A percentile compares a stretch with the other conserved stretches of the same genome.
Evolutionary conservation across 2,797 vertebrate species (phyloP).

Genomic region (Onychomys leucogaster): DNA sequence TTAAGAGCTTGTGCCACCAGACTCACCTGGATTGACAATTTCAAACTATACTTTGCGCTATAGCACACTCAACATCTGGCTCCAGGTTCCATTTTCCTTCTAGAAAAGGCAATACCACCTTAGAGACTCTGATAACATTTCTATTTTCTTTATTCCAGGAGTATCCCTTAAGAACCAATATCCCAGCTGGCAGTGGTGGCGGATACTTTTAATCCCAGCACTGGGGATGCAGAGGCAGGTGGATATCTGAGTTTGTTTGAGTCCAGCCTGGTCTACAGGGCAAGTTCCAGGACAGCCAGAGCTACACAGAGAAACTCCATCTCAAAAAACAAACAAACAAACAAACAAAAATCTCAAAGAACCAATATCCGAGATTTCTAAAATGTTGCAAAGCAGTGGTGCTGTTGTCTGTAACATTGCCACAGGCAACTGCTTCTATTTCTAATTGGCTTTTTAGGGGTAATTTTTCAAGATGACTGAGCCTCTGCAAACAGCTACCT

Average conservation of each 20-base stretch:
- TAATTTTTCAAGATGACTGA: conserved; percentile 91
- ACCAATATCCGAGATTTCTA: conserved; percentile 92
- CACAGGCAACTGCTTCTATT: conserved; percentile 93
- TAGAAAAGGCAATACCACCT: conserved; percentile 91
- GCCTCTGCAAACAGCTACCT: conserved; percentile 92
- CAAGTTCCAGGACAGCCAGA: too few species aligned
- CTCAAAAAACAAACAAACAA: neutral
- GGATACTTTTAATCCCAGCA: too few species aligned
- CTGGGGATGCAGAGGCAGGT: too few species aligned
- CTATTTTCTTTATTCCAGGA: conserved; percentile 91
- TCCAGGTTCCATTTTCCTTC: conserved; percentile 91
- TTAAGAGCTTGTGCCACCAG: neutral
- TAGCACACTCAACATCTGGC: conserved; percentile 85
- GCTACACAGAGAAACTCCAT: too few species aligned
- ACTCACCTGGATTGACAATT: neutral
- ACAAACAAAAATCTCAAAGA: conserved; percentile 83
- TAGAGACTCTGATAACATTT: conserved; percentile 88
- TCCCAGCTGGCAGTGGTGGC: conserved; percentile 64
- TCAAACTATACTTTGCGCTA: conserved; percentile 38
- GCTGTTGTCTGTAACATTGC: conserved; percentile 94
- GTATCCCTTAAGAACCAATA: conserved; percentile 95
- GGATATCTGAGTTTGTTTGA: too few species aligned
- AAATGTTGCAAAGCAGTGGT: conserved; percentile 92
- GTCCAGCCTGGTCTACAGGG: too few species aligned
- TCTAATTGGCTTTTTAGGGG: conserved; percentile 88